These are phyloP conservation scores for Latrodectus geometricus DNA, from an alignment of 1,140 invertebrate species.

Conservation along the genomic window DNA sequence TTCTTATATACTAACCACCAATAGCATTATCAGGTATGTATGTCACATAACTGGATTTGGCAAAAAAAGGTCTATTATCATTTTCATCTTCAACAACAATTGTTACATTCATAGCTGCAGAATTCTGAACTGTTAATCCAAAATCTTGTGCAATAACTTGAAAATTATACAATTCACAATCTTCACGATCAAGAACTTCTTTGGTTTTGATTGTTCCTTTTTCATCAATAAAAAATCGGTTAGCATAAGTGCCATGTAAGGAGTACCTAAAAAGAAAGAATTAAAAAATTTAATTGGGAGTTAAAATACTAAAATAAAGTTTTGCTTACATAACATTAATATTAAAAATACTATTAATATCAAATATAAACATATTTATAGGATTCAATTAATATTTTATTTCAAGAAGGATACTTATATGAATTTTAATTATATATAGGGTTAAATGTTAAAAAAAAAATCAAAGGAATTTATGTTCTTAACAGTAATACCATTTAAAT, in stretches of 20 bases:
- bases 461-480: neutral
- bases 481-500: neutral
- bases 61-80: conserved; percentile 87
- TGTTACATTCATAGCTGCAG: conserved; percentile 78
- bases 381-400: neutral
- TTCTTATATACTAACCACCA: conserved; percentile 71
- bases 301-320: too few relatives aligned
- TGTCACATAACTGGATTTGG: conserved; percentile 78
- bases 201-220: conserved; percentile 67
- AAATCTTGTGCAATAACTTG: conserved; percentile 92
- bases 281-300: neutral
- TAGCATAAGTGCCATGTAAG: conserved; percentile 31
- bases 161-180: conserved; percentile 80
- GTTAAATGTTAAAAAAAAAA: neutral
- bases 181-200: conserved; percentile 71
- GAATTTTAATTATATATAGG: neutral
- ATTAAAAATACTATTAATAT: neutral
- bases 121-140: conserved; percentile 55
- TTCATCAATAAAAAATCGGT: conserved; percentile 64
- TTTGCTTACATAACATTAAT: too few relatives aligned
- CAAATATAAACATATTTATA: neutral
- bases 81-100: conserved; percentile 85
- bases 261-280: conserved; percentile 52
- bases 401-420: neutral
- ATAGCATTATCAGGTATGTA: conserved; percentile 83